Percentiles rank a stretch among this genome's conserved stretches.
Evolutionary conservation across 2,888 invertebrate species (phyloP).

Genomic region (Thysanoteuthis rhombus): DNA sequence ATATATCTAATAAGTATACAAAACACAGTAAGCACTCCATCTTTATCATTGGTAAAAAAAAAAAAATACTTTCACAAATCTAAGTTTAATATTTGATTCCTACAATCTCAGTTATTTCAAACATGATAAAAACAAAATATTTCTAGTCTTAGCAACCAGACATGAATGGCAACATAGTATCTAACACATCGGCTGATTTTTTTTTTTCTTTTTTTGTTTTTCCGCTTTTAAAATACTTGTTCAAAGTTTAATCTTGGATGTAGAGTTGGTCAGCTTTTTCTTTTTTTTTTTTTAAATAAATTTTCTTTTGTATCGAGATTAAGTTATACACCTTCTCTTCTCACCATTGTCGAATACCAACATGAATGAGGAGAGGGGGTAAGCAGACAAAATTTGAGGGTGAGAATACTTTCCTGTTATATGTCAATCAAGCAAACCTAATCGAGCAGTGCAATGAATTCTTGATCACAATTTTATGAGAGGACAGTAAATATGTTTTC

Average conservation of each 20-base stretch:
- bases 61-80: background rate
- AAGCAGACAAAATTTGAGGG: background rate
- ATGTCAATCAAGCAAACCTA: background rate
- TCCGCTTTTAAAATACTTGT: background rate
- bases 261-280: background rate
- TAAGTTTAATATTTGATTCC: background rate
- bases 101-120: background rate
- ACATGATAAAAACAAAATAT: background rate
- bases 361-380: background rate
- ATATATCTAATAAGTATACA: conserved; percentile 12
- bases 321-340: background rate
- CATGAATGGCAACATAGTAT: too few species aligned
- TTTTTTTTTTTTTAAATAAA: background rate
- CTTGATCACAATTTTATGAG: background rate
- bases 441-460: background rate
- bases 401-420: background rate
- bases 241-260: background rate
- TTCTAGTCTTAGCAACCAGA: background rate
- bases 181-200: background rate
- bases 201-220: background rate
- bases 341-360: background rate
- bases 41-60: background rate
- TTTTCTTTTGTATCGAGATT: background rate
- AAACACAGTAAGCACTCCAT: conserved; percentile 12
- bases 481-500: background rate